A percentile compares a stretch with the other conserved stretches of the same genome.
phyloP scores from a whole-genome alignment of 2,888 invertebrate genomes.

The Melolontha melolontha region DNA sequence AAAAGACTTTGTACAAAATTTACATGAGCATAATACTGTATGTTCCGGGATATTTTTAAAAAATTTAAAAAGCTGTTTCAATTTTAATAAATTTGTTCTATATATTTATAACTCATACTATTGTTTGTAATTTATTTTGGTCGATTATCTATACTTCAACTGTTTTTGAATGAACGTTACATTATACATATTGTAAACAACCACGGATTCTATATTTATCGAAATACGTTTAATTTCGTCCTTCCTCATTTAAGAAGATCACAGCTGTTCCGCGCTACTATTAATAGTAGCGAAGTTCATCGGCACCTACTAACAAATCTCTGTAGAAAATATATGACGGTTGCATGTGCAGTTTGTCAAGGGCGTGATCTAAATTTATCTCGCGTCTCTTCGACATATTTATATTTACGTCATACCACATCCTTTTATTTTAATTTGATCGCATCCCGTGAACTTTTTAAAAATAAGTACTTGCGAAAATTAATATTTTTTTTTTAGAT shows the following conservation, averaged over 20 bases:
- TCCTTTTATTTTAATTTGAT: background rate
- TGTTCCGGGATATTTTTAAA: no score
- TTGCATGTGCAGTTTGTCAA: conserved; percentile 40
- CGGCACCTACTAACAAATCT: conserved; percentile 22
- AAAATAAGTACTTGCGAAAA: no score
- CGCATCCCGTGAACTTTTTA: no score
- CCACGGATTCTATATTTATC: conserved; percentile 24
- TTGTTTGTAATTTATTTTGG: no score
- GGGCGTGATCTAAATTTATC: conserved; percentile 34
- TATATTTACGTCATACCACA: background rate
- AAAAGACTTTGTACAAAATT: no score
- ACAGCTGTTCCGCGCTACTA: conserved; percentile 28
- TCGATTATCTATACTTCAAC: no score
- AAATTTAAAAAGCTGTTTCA: no score
- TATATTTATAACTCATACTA: no score
- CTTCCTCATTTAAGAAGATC: conserved; percentile 26
- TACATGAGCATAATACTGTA: no score
- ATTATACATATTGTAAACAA: conserved; percentile 4
- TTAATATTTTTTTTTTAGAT: no score
- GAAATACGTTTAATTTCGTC: conserved; percentile 31
- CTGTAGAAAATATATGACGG: conserved; percentile 13
- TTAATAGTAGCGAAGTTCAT: conserved; percentile 40
- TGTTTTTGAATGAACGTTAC: background rate
- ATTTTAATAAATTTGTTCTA: no score
- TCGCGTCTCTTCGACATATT: background rate